These are phyloP conservation scores for Darwinula stevensoni DNA, from an alignment of 2,888 invertebrate species.

Conservation along the genomic window DNA sequence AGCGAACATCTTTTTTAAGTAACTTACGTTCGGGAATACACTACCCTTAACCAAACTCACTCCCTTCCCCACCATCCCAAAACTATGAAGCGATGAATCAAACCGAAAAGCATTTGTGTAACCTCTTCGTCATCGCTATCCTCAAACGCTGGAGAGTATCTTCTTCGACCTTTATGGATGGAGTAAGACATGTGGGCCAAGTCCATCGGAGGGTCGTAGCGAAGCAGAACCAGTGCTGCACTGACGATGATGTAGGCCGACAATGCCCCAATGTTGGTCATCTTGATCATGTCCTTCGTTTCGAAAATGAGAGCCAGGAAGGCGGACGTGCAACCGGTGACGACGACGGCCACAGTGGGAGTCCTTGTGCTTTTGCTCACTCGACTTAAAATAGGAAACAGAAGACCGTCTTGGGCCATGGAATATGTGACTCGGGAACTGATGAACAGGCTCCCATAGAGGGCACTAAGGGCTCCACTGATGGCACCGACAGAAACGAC, in stretches of 20 bases:
- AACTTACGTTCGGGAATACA: no score
- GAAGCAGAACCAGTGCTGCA: conserved; percentile 54
- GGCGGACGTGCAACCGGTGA: conserved; percentile 39
- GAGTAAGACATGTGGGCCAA: neutral
- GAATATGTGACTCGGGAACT: conserved; percentile 61
- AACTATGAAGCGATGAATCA: no score
- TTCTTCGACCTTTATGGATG: no score
- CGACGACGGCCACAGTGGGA: conserved; percentile 30
- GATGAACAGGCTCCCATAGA: conserved; percentile 53
- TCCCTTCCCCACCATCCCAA: no score
- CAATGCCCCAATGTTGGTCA: conserved; percentile 73
- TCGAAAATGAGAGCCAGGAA: conserved; percentile 56
- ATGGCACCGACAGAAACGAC: conserved; percentile 35
- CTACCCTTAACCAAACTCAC: no score
- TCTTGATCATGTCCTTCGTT: conserved; percentile 62
- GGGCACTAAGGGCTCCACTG: no score
- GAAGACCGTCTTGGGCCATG: conserved; percentile 61
- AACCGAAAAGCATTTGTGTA: no score
- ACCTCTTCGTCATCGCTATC: no score
- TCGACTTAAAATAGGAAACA: conserved; percentile 46
- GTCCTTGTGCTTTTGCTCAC: conserved; percentile 50
- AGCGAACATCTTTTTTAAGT: no score
- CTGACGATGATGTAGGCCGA: conserved; percentile 73
- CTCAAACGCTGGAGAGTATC: no score
- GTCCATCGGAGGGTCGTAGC: conserved; percentile 22